Conservation (phyloP, 2,113 vertebrate species). For the Grus americana region DNA sequence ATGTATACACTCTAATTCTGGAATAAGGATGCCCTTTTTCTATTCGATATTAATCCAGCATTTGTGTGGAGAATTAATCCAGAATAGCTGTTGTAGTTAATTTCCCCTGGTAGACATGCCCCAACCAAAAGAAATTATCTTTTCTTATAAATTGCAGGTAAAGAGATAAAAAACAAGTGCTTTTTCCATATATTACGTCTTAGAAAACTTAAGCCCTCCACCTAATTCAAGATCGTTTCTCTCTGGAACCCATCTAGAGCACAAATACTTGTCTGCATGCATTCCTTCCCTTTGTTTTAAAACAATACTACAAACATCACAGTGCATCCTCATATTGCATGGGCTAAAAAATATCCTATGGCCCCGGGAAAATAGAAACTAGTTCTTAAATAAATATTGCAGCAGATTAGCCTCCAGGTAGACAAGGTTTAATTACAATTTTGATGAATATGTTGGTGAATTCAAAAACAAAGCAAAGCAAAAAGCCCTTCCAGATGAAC, state of each 20-base stretch:
- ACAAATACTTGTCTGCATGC: not conserved
- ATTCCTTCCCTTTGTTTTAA: not conserved
- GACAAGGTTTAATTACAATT: not conserved
- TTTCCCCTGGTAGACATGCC: not conserved
- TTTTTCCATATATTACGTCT: not conserved
- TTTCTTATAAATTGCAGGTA: not conserved
- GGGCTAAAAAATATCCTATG: not conserved
- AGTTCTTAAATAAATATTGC: not conserved
- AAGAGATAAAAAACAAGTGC: not conserved
- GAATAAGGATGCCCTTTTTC: not conserved
- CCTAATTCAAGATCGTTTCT: not conserved
- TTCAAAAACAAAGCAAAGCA: not conserved
- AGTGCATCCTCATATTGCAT: not conserved
- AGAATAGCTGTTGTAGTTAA: not conserved
- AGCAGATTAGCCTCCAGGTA: not conserved
- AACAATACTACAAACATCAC: not conserved
- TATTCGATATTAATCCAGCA: not conserved
- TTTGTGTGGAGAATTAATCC: not conserved
- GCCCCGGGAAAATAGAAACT: not conserved
- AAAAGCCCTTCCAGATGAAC: not conserved
- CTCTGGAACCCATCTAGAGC: not conserved
- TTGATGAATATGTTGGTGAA: not conserved
- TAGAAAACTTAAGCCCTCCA: not conserved
- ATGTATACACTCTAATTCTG: not conserved
- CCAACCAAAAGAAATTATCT: conserved; percentile 17